Conservation (phyloP, 2,888 invertebrate genomes). For the Eristalis arbustorum region DNA sequence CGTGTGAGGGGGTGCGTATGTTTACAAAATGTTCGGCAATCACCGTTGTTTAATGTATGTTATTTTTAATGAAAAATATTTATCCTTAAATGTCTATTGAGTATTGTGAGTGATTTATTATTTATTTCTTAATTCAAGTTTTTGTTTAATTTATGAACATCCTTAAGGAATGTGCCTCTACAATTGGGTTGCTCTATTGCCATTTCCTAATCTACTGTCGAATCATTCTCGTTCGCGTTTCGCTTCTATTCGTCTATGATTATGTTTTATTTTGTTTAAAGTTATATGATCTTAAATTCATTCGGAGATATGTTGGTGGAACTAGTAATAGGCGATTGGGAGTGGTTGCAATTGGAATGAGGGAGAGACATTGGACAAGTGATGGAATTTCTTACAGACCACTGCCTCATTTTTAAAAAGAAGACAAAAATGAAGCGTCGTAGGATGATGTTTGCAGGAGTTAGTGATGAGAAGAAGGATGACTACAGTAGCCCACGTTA, state of each 20-base stretch:
- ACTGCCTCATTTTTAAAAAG: no score
- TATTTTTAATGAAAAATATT: neutral
- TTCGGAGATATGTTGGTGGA: neutral
- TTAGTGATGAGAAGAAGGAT: no score
- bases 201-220: neutral
- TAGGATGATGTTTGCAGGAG: no score
- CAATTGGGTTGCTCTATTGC: neutral
- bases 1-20: neutral
- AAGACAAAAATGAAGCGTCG: no score
- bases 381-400: no score
- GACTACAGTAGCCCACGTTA: no score
- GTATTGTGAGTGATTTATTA: slow-evolving; percentile 33
- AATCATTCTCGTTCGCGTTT: neutral
- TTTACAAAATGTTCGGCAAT: neutral
- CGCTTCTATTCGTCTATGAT: slow-evolving; percentile 32
- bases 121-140: neutral
- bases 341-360: neutral
- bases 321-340: neutral
- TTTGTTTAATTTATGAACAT: neutral
- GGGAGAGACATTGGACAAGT: no score
- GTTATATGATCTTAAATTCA: slow-evolving; percentile 5
- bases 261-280: slow-evolving; percentile 45
- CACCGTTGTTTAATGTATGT: neutral
- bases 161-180: neutral
- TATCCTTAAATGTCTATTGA: slow-evolving; percentile 25